Percentiles rank a stretch among this genome's conserved stretches.
Conservation (phyloP, 2,888 invertebrate species). For the Oscheius sp. region DNA sequence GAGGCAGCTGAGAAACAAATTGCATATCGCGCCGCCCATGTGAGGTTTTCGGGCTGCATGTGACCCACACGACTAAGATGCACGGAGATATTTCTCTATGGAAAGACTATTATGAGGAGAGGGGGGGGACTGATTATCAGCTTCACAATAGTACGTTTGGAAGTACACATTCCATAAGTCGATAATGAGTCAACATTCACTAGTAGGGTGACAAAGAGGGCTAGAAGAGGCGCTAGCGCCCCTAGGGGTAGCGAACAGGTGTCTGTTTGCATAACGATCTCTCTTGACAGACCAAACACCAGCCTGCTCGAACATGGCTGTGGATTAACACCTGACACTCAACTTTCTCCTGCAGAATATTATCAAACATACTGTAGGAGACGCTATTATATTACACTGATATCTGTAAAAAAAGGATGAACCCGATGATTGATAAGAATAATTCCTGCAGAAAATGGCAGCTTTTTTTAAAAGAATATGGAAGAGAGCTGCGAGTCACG, state of each 20-base stretch:
- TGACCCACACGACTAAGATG: no score
- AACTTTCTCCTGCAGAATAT: no score
- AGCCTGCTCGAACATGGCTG: conserved; percentile 24
- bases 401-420: no score
- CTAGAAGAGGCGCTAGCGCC: conserved; percentile 27
- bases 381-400: no score
- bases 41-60: conserved; percentile 15
- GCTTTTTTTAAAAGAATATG: conserved; percentile 1
- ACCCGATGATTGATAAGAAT: no score
- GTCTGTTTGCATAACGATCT: conserved; percentile 35
- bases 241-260: conserved; percentile 29
- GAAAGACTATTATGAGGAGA: no score
- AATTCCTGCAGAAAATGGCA: conserved; percentile 10
- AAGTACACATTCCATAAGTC: no score
- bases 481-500: conserved; percentile 15
- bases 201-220: not conserved
- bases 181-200: no score
- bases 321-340: conserved; percentile 25
- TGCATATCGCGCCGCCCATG: conserved; percentile 41
- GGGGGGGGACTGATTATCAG: no score
- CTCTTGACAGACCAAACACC: conserved; percentile 31
- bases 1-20: conserved; percentile 37
- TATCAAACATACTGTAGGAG: not conserved
- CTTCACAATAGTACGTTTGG: no score
- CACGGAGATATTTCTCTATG: no score